Conservation (phyloP, 2,888 invertebrate genomes). For the Incurvaria masculella region DNA sequence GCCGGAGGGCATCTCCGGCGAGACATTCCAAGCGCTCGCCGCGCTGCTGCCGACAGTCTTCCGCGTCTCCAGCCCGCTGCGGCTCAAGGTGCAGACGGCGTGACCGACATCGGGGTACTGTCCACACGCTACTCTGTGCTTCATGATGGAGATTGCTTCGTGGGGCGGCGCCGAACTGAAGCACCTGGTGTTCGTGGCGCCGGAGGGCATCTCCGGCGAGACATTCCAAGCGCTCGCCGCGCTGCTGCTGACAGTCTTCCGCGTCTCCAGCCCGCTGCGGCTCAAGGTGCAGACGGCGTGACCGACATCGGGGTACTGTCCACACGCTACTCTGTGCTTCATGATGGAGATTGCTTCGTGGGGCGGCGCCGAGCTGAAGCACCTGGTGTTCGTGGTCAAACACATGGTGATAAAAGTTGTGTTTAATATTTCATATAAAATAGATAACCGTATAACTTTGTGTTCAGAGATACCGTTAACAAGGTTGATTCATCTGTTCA, state of each 20-base stretch:
- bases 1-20: constrained; percentile 80
- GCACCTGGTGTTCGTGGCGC: constrained; percentile 80
- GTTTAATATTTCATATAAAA: too few relatives aligned
- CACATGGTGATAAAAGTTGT: too few relatives aligned
- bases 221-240: constrained; percentile 78
- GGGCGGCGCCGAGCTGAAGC: constrained; percentile 87
- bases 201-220: constrained; percentile 79
- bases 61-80: constrained; percentile 90
- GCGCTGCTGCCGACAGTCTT: constrained; percentile 92
- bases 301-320: too few relatives aligned
- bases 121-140: too few relatives aligned
- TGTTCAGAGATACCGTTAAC: too few relatives aligned
- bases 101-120: too few relatives aligned
- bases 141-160: constrained; percentile 97
- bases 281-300: too few relatives aligned
- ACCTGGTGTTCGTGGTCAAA: constrained; percentile 75
- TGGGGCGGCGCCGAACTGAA: constrained; percentile 89
- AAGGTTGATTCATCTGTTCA: too few relatives aligned
- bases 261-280: constrained; percentile 91
- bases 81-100: constrained; percentile 67
- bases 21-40: constrained; percentile 76
- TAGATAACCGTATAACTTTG: too few relatives aligned
- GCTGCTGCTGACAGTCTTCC: constrained; percentile 90
- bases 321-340: too few relatives aligned
- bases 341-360: constrained; percentile 98